These are phyloP conservation scores for Syrista parreyssii DNA, from an alignment of 2,888 invertebrate genomes.

Conservation along the genomic window DNA sequence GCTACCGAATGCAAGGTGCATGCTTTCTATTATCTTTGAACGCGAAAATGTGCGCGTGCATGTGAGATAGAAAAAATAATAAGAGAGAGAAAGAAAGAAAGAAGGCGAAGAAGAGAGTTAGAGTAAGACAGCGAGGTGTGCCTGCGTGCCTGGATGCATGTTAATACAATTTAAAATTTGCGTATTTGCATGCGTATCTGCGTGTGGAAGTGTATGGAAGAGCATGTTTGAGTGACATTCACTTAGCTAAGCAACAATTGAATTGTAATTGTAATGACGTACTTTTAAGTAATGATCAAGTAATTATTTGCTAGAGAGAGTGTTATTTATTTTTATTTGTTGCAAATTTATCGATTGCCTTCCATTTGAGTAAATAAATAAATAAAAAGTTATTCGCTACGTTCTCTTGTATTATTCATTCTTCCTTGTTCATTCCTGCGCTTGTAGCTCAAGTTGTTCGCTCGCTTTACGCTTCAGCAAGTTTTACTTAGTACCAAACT, in stretches of 20 bases:
- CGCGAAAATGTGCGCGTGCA: conserved; percentile 23
- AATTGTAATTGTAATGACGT: conserved; percentile 54
- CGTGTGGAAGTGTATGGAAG: conserved; percentile 16
- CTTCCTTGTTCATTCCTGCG: background rate
- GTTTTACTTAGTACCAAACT: background rate
- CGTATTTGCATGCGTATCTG: background rate
- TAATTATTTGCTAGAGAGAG: conserved; percentile 64
- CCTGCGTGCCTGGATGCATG: background rate
- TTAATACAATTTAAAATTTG: background rate
- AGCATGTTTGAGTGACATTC: conserved; percentile 31
- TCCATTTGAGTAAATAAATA: conserved; percentile 66
- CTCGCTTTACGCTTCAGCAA: background rate
- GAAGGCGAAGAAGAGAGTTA: conserved; percentile 22
- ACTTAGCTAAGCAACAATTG: conserved; percentile 54
- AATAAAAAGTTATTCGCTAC: conserved; percentile 51
- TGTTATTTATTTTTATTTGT: conserved; percentile 67
- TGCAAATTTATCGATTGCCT: conserved; percentile 67
- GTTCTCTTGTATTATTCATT: background rate
- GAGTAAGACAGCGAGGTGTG: background rate
- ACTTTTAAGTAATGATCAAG: conserved; percentile 56
- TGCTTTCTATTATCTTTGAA: conserved; percentile 22
- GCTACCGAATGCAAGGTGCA: conserved; percentile 37
- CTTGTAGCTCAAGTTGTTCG: background rate
- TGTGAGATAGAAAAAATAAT: conserved; percentile 15
- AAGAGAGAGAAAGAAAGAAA: conserved; percentile 17